These are phyloP conservation scores for Canis aureus DNA, from an alignment of 2,113 vertebrate genomes.

Conservation along the genomic window DNA sequence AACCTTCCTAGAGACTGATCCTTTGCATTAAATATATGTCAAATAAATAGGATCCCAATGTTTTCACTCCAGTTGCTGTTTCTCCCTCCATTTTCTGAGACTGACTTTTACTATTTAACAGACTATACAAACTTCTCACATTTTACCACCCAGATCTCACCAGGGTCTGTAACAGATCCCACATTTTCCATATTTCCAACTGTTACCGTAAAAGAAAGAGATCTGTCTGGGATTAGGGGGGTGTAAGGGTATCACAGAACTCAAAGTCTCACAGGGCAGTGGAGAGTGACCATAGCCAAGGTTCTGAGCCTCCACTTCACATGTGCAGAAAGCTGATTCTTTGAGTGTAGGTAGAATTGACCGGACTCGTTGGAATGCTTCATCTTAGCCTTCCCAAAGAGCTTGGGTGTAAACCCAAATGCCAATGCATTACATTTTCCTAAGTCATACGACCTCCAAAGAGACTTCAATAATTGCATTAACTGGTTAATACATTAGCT, in stretches of 20 bases:
- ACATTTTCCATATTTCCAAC: background rate
- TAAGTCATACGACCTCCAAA: slow-evolving; percentile 22
- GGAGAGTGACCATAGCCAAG: background rate
- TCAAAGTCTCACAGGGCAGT: background rate
- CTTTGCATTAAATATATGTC: background rate
- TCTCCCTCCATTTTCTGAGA: background rate
- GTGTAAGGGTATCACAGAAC: background rate
- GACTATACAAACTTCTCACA: background rate
- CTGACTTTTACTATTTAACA: background rate
- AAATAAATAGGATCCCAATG: background rate
- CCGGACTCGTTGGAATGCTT: background rate
- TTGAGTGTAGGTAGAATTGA: background rate
- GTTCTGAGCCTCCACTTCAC: background rate
- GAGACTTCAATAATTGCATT: slow-evolving; percentile 1
- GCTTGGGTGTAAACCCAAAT: background rate
- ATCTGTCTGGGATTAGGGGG: background rate
- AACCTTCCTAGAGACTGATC: background rate
- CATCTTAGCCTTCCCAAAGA: background rate
- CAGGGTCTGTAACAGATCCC: background rate
- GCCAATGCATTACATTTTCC: background rate
- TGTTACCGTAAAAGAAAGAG: background rate
- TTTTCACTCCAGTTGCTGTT: background rate
- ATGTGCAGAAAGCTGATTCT: background rate
- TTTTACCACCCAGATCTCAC: background rate
- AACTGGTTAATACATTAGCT: slow-evolving; percentile 3